Evolutionary conservation across 1,140 invertebrate species (phyloP).

Genomic region (Ectropis grisescens): DNA sequence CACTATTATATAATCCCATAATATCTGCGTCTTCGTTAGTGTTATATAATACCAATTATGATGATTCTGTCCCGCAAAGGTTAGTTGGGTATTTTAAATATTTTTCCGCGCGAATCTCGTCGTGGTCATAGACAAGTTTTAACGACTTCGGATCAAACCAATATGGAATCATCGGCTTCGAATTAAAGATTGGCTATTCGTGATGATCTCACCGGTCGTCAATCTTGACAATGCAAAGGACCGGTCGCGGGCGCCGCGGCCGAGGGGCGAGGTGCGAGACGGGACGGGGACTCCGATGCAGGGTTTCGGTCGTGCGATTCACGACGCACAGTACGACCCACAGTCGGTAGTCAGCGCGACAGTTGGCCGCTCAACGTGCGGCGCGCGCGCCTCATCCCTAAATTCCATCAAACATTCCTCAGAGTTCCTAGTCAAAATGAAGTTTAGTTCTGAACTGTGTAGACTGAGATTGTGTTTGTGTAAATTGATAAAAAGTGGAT

Average conservation of each 20-base stretch:
- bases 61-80: too few species aligned
- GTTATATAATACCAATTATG: too few species aligned
- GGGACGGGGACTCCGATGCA: constrained; percentile 41
- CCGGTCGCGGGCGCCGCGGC: constrained; percentile 34
- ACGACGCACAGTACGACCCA: constrained; percentile 27
- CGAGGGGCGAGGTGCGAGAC: constrained; percentile 28
- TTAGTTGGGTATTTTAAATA: too few species aligned
- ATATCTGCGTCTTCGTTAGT: too few species aligned
- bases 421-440: constrained; percentile 45
- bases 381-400: constrained; percentile 44
- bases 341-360: constrained; percentile 50
- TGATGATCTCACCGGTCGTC: constrained; percentile 63
- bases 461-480: constrained; percentile 19
- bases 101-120: too few species aligned
- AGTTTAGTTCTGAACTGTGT: constrained; percentile 22
- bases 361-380: constrained; percentile 51
- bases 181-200: constrained; percentile 35
- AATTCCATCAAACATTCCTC: constrained; percentile 28
- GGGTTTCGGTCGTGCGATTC: constrained; percentile 50
- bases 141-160: too few species aligned
- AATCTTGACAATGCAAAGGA: constrained; percentile 66
- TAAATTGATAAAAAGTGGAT: constrained; percentile 28
- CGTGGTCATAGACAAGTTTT: too few species aligned
- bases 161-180: constrained; percentile 28
- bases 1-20: too few species aligned